Evolutionary conservation across 2,797 vertebrate species (phyloP), one percentile per base, ranked within the genome.

Genomic region (Ceyx erithaca): DNA sequence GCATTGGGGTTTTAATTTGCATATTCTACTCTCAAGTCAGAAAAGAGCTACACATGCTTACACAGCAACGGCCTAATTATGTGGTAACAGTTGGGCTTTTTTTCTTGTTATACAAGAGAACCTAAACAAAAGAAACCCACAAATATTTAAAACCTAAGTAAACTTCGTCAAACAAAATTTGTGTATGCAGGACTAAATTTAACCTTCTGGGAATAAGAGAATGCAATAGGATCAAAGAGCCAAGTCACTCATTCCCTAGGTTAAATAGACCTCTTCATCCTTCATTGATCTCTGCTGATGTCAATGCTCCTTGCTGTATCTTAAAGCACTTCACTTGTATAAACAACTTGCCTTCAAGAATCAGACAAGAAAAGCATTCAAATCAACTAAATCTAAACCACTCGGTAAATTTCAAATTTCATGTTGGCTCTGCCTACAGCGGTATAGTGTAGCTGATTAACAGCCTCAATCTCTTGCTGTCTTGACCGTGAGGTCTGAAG

Each of bases 211-310:
- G 90, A 94, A 94, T 87, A 93, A 9, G 54, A 93, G 94, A 95
- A 94, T 73, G 93, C 82, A 94, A 71, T 10, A 91, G 94, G 95
- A 96, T 97, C 96, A 97, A 97, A 97, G 96, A 95, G 80, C 69
- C 88, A 92, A 94, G 96, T 96, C 95, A 94, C 71, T 96, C 77
- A 96, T 96, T 97, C 91, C 94, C 92, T 93, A 95, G 87, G 90
- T 97, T 95, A 96, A 94, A 92, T 91, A 94, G 95, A 62, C 72
- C 59, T 91, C 87, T 84, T 84, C 41, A 0, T 94, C 83, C 86
- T 82, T 87, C 87, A 90, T 78, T 95, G 93, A 96, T 96, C 85
- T 87, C 81, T 92, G 81, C 81, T 93, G 94, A 93, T 95, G 89
- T 94, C 92, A 93, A 20, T 76, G 66, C 71, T 96, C 67, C 90